Conservation (phyloP, 1,140 invertebrate genomes). For the Drosophila busckii region DNA sequence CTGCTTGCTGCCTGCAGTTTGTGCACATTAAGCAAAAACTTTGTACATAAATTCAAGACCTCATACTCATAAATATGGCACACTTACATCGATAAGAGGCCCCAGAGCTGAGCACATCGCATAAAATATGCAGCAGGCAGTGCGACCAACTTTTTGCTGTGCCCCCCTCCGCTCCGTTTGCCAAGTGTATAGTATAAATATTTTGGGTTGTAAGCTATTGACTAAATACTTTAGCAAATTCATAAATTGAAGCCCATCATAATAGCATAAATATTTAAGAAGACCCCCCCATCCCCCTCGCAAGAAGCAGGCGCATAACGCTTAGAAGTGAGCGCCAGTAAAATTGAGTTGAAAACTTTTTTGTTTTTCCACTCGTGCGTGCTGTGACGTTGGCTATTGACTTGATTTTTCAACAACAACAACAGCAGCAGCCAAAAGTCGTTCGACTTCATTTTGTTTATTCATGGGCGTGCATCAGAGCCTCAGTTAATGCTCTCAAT, state of each 20-base stretch:
- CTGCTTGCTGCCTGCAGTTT: slow-evolving; percentile 37
- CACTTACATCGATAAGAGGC: slow-evolving; percentile 47
- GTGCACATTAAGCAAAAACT: slow-evolving; percentile 57
- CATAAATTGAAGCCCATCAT: slow-evolving; percentile 65
- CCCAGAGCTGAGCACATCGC: neutral
- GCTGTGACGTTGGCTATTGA: slow-evolving; percentile 27
- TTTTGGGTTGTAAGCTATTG: slow-evolving; percentile 56
- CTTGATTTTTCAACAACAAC: slow-evolving; percentile 58
- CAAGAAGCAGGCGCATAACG: slow-evolving; percentile 26
- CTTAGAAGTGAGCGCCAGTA: slow-evolving; percentile 36
- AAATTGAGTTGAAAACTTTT: slow-evolving; percentile 70
- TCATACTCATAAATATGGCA: slow-evolving; percentile 53
- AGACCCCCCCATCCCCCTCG: slow-evolving; percentile 28
- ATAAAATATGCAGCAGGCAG: slow-evolving; percentile 59
- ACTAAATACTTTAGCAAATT: slow-evolving; percentile 76
- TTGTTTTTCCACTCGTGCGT: neutral
- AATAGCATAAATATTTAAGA: slow-evolving; percentile 72
- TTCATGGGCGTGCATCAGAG: slow-evolving; percentile 70
- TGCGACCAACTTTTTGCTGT: slow-evolving; percentile 24
- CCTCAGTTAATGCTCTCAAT: slow-evolving; percentile 69
- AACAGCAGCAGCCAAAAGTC: neutral
- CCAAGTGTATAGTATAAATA: neutral
- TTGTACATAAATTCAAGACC: slow-evolving; percentile 61
- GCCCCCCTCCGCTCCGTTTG: no score
- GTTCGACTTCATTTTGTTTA: slow-evolving; percentile 55